Percentiles rank a stretch among this genome's conserved stretches.
Evolutionary conservation across 2,113 vertebrate genomes (phyloP).

Genomic region (Crocuta crocuta): DNA sequence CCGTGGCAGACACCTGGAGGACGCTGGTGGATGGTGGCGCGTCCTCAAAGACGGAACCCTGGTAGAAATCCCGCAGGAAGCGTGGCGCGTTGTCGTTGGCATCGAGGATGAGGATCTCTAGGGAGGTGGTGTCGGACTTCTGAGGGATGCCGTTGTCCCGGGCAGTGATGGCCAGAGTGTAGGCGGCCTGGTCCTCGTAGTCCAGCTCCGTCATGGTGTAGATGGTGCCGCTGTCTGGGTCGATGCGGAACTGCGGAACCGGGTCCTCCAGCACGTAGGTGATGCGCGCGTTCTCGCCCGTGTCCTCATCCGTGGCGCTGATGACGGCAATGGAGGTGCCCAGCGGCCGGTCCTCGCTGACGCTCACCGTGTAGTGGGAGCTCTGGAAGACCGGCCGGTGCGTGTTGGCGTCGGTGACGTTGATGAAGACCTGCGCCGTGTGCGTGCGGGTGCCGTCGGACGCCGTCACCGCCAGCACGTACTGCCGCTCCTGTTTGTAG

Average conservation of each 20-base stretch:
- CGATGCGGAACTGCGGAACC: constrained; percentile 95
- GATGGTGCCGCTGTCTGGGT: constrained; percentile 94
- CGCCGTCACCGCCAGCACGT: constrained; percentile 94
- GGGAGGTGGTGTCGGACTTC: constrained; percentile 95
- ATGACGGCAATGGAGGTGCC: constrained; percentile 94
- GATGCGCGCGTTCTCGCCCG: constrained; percentile 96
- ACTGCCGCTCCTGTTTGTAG: constrained; percentile 98
- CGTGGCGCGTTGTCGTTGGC: constrained; percentile 95
- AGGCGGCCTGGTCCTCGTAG: constrained; percentile 96
- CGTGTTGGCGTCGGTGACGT: constrained; percentile 97
- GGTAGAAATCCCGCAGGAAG: constrained; percentile 93
- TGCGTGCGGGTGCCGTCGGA: constrained; percentile 95
- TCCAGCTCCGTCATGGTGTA: constrained; percentile 95
- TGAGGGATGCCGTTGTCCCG: constrained; percentile 97
- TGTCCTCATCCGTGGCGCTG: constrained; percentile 96
- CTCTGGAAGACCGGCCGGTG: constrained; percentile 97
- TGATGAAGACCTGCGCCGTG: constrained; percentile 95
- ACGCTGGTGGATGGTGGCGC: constrained; percentile 93
- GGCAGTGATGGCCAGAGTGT: constrained; percentile 95
- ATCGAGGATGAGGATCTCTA: constrained; percentile 95
- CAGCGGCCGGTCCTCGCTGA: constrained; percentile 93
- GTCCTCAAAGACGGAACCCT: constrained; percentile 94
- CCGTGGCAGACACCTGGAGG: constrained; percentile 95
- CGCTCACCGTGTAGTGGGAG: constrained; percentile 93
- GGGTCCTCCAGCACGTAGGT: constrained; percentile 96